Evolutionary conservation across 2,113 vertebrate genomes (phyloP), one percentile per base, ranked within the genome.

Genomic region (Neopipo cinnamomea): DNA sequence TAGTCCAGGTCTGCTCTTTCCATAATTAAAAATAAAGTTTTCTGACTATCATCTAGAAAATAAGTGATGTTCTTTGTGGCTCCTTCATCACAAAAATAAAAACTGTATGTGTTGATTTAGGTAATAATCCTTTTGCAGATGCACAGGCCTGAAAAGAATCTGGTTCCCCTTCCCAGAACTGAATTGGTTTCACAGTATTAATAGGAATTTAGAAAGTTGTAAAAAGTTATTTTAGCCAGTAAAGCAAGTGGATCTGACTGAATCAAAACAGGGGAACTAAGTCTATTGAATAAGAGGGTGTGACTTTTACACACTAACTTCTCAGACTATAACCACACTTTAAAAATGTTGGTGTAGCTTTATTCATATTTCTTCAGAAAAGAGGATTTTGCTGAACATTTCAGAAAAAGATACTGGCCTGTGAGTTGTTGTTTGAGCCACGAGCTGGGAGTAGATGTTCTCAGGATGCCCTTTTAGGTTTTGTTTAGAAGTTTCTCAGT

Each of bases 161-260:
- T 95, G 62, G 44, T 91, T 94, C 58, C 30, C 70, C n/a, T 95
- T 96, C 73, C 65, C 88, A 89, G 91, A 89, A 81, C 37, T 89
- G 80, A 91, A 94, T 93, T 93, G 76, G 86, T 96, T 96, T 94
- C 76, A 86, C 83, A 81, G 93, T 82, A 81, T 76, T 84, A 89
- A 80, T 37, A 92, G 70, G 92, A 95, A 94, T 96, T 97, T 92
- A 81, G 86, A 94, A 94, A 93, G 93, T 73, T 94, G 86, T 97
- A 94, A 97, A 94, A 93, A 58, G 80, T 95, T 91, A 93, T 89
- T 97, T 96, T 93, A 75, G 49, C 85, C 83, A 82, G 92, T 96
- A 94, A 94, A 93, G 75, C 73, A 78, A 78, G 56, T 1, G 2
- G 68, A 92, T 93, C 55, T 84, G 82, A 84, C 83, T 92, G 90